Evolutionary conservation across 2,888 invertebrate species (phyloP).

Genomic region (Petrolisthes cinctipes): DNA sequence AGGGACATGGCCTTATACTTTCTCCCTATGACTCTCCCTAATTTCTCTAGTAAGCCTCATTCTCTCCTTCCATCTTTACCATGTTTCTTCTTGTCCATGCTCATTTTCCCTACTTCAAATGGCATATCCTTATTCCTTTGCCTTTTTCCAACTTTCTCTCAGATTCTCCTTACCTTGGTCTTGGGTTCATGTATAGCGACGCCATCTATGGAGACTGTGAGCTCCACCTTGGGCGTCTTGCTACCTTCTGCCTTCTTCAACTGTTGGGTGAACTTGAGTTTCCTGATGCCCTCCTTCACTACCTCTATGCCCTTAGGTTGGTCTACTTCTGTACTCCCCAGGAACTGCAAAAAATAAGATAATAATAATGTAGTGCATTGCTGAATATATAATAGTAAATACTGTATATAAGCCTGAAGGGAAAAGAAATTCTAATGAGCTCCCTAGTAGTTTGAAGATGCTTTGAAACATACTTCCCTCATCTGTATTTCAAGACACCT

Average conservation of each 20-base stretch:
- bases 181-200: constrained; percentile 88
- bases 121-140: background rate
- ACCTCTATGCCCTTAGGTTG: constrained; percentile 98
- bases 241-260: constrained; percentile 90
- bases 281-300: constrained; percentile 96
- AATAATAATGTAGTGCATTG: no score
- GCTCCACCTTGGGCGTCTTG: constrained; percentile 80
- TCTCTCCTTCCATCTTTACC: background rate
- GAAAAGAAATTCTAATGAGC: no score
- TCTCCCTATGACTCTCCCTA: background rate
- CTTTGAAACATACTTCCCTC: no score
- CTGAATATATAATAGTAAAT: no score
- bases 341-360: constrained; percentile 76
- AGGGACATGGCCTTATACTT: background rate
- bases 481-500: no score
- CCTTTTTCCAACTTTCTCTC: background rate
- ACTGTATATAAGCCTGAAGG: no score
- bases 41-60: background rate
- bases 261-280: constrained; percentile 93
- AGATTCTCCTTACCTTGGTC: constrained; percentile 71
- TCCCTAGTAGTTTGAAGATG: no score
- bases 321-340: constrained; percentile 94
- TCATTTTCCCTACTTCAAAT: background rate
- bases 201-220: constrained; percentile 97
- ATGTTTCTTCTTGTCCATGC: background rate